These are phyloP conservation scores for Bos indicus DNA, from an alignment of 2,113 vertebrate genomes.

Conservation along the genomic window DNA sequence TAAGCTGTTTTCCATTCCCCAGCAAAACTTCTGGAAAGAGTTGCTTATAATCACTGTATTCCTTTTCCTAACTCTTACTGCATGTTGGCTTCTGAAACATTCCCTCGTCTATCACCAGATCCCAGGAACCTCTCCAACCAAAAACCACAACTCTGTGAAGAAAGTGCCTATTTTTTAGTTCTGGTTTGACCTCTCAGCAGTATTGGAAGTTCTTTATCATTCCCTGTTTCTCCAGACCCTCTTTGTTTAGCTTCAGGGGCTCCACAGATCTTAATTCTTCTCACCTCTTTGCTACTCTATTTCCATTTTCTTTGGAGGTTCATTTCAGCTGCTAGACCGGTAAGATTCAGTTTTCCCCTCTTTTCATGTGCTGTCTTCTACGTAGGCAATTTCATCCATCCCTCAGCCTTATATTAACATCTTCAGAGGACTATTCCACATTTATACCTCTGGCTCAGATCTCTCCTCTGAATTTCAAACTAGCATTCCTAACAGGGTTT, in stretches of 20 bases:
- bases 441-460: background rate
- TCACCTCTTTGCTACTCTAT: background rate
- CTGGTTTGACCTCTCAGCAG: background rate
- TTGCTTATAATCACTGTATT: background rate
- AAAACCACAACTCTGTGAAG: background rate
- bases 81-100: background rate
- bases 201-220: background rate
- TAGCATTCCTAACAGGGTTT: background rate
- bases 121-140: background rate
- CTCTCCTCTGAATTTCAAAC: background rate
- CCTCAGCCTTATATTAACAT: background rate
- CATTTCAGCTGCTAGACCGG: background rate
- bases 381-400: background rate
- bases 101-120: background rate
- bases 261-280: background rate
- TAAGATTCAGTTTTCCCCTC: background rate
- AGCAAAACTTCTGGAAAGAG: background rate
- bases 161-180: background rate
- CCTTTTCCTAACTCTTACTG: background rate
- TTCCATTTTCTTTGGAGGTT: background rate
- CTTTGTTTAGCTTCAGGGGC: background rate
- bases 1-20: background rate
- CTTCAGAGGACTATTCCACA: background rate
- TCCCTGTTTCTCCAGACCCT: background rate
- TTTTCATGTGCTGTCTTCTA: background rate